Evolutionary conservation across 1,140 invertebrate genomes (phyloP), one percentile per base, ranked within the genome.

Genomic region (Pseudoatta argentina): DNA sequence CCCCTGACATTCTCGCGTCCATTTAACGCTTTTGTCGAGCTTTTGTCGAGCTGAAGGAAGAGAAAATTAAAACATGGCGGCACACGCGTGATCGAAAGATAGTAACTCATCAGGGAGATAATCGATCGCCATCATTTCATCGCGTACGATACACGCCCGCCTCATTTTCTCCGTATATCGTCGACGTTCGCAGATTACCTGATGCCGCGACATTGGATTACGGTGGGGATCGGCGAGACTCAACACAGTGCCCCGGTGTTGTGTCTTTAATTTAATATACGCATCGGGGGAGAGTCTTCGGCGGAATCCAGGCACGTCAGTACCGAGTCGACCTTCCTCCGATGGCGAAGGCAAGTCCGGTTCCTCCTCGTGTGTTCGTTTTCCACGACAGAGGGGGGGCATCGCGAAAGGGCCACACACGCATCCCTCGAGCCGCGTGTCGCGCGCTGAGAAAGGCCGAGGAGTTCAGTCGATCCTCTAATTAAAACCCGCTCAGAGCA

Each of bases 301-400:
- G 88, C 82, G 87, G 91, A 95, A 94, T 93, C 93, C 87, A 91
- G 92, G 91, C 91, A 86, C 88, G 91, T 89, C 94, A 95, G 94
- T 95, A 91, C 88, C 89, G 89, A 89, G 89, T 92, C 89, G 88
- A 91, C 93, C 91, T 92, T 93, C 92, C 94, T 92, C 89, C 94
- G 91, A 92, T 92, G 92, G 92, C 91, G 89, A 87, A 44, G 77
- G 81, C 85, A 79, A 86, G 69, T 83, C 91, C 90, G 85, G 87
- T 88, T 81, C 67, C 78, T 69, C 67, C 83, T 48, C 39, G 64
- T 53, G 24, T 24, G 69, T 53, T 67, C 63, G 21, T 24, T 48
- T 21, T 48, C 14, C 39, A n/a, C 77, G 77, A 39, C 30, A 34
- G 48, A 12, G 18, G 18, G 18, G 18, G 14, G 34, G 75, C n/a